These are phyloP conservation scores for Rhombomys opimus DNA, from an alignment of 2,113 vertebrate genomes.

Conservation along the genomic window DNA sequence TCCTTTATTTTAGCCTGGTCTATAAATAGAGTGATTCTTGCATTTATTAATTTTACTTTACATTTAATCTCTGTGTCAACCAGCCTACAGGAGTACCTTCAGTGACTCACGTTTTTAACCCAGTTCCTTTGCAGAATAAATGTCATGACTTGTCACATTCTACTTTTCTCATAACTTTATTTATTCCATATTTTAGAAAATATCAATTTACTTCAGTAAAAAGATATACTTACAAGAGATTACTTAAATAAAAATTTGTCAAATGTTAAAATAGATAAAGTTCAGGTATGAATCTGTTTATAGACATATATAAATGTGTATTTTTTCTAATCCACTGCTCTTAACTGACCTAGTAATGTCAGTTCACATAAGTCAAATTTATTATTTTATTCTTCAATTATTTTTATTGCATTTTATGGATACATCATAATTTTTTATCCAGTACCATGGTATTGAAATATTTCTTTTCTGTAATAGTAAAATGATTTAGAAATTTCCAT, in stretches of 20 bases:
- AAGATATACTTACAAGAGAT: not conserved
- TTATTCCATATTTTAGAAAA: not conserved
- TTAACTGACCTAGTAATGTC: not conserved
- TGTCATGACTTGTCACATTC: not conserved
- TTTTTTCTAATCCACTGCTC: not conserved
- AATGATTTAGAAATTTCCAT: not conserved
- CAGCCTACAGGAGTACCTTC: fast-evolving
- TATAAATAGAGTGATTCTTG: not conserved
- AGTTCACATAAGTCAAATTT: not conserved
- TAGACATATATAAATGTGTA: not conserved
- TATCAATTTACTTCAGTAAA: not conserved
- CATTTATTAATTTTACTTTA: not conserved
- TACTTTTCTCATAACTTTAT: not conserved
- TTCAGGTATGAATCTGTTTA: not conserved
- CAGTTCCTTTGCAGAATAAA: not conserved
- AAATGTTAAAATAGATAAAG: not conserved
- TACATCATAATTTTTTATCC: not conserved
- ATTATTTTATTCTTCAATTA: not conserved
- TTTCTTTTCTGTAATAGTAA: not conserved
- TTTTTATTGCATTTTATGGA: not conserved
- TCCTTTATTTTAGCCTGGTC: not conserved
- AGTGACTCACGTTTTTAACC: not conserved
- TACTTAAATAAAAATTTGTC: not conserved
- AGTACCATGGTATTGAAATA: not conserved
- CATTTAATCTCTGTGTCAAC: not conserved